These are phyloP conservation scores for Zootoca vivipara DNA, from an alignment of 2,113 vertebrate genomes.

Conservation along the genomic window DNA sequence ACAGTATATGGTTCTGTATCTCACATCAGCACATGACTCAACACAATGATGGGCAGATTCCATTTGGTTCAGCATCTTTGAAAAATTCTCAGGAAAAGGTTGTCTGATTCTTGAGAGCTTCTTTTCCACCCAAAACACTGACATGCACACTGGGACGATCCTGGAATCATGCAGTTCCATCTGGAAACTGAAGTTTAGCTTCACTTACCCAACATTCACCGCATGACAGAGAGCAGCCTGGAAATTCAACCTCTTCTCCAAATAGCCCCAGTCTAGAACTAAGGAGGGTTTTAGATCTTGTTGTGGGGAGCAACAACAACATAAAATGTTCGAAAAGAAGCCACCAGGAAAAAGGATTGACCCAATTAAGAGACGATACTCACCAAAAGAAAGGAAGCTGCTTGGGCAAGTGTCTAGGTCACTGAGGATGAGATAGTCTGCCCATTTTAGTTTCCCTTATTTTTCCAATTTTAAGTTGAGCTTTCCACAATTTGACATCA, in stretches of 20 bases:
- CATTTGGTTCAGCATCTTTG: neutral
- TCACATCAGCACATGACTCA: neutral
- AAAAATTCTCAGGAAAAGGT: neutral
- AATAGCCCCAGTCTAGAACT: neutral
- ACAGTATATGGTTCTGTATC: neutral
- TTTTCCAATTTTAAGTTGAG: too few relatives aligned
- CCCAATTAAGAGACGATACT: neutral
- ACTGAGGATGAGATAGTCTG: too few relatives aligned
- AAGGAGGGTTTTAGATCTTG: neutral
- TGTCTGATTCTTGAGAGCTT: neutral
- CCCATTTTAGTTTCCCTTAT: too few relatives aligned
- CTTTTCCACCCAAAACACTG: neutral
- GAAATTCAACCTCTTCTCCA: neutral
- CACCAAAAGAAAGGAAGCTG: neutral
- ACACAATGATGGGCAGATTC: neutral
- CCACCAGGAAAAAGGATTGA: neutral
- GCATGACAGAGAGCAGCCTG: too few relatives aligned
- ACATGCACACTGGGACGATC: too few relatives aligned
- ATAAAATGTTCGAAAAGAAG: neutral
- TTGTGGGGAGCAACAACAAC: neutral
- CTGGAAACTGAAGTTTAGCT: neutral
- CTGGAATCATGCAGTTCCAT: neutral
- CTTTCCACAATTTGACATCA: too few relatives aligned
- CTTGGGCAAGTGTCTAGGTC: neutral
- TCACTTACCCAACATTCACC: neutral